phyloP scores from a whole-genome alignment of 2,797 vertebrate species.

The Balearica regulorum region DNA sequence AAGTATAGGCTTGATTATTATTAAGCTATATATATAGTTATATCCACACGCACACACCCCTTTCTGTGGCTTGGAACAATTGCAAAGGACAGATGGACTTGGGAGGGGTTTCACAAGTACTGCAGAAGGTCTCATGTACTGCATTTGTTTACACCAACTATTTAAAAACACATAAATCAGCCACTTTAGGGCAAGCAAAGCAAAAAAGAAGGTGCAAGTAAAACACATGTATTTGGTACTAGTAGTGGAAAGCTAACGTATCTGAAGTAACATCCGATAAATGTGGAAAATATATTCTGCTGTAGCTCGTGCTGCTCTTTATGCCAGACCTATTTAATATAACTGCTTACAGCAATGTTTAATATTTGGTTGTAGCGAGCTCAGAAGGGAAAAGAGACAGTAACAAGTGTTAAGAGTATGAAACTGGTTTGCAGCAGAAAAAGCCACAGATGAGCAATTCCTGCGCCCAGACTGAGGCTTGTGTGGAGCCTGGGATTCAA shows the following conservation, averaged over 20 bases:
- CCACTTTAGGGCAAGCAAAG: conserved; percentile 46
- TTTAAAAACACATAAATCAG: conserved; percentile 55
- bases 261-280: not conserved
- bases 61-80: conserved; percentile 63
- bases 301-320: conserved; percentile 17
- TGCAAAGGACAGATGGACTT: conserved; percentile 65
- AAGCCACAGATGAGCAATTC: not conserved
- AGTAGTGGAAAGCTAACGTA: not conserved
- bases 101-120: conserved; percentile 30
- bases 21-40: not conserved
- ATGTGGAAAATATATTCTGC: not conserved
- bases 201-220: not conserved
- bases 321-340: not conserved
- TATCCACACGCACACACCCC: not conserved
- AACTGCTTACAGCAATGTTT: conserved; percentile 25
- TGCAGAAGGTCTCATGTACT: conserved; percentile 59
- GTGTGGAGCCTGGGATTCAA: not conserved
- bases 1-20: conserved; percentile 24
- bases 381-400: not conserved
- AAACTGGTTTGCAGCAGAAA: not conserved
- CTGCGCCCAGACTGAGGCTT: not conserved
- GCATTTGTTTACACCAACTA: conserved; percentile 60
- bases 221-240: not conserved
- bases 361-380: not conserved
- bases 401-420: not conserved